A percentile compares a stretch with the other conserved stretches of the same genome.
Conservation (phyloP, 2,113 vertebrate genomes). For the Diadophis punctatus region DNA sequence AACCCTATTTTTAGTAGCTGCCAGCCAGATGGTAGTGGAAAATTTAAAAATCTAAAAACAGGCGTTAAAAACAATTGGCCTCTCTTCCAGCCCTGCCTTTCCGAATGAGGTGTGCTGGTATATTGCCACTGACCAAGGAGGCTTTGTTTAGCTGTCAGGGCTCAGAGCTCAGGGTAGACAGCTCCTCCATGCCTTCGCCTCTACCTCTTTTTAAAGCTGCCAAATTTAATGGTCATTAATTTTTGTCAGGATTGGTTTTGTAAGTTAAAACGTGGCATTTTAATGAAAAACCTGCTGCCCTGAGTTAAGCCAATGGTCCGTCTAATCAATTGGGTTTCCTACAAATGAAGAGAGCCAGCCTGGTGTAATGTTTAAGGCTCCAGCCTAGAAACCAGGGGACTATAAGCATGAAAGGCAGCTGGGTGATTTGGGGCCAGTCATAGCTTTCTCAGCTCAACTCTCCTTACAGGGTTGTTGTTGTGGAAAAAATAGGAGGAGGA, state of each 20-base stretch:
- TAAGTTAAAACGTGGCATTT: not conserved
- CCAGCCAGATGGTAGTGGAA: not conserved
- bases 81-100: not conserved
- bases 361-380: not conserved
- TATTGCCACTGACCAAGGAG: not conserved
- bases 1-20: not conserved
- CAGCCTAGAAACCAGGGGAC: not conserved
- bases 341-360: not conserved
- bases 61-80: not conserved
- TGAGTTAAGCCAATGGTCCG: not conserved
- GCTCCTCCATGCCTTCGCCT: not conserved
- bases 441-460: not conserved
- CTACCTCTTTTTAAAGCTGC: not conserved
- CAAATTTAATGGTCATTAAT: not conserved
- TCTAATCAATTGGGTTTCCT: not conserved
- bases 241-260: not conserved
- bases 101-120: not conserved
- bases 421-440: too few relatives aligned
- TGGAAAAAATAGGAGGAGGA: not conserved
- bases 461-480: not conserved
- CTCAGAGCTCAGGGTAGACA: not conserved
- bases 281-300: not conserved
- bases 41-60: not conserved
- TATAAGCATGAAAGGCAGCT: too few relatives aligned
- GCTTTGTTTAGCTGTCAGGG: not conserved